Percentiles rank a stretch among this genome's conserved stretches.
Evolutionary conservation across 2,797 vertebrate genomes (phyloP).

Genomic region (Pseudomugil tenellus): DNA sequence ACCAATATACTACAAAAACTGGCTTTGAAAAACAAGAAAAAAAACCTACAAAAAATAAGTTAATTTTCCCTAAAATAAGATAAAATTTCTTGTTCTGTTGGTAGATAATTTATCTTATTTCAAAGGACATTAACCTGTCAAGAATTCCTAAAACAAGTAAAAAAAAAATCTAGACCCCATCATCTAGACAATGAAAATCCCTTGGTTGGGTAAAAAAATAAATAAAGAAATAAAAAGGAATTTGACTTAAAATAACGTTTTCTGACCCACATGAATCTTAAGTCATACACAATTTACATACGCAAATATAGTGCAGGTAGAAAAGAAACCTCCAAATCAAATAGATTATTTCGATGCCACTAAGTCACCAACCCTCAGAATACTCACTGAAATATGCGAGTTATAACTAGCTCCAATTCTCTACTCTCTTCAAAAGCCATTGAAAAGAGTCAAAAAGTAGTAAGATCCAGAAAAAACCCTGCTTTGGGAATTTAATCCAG

Average conservation of each 20-base stretch:
- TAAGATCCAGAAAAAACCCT: slow-evolving; percentile 52
- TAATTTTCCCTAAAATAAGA: too few species aligned
- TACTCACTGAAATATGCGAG: slow-evolving; percentile 13
- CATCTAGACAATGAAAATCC: neutral
- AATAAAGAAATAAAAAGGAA: too few species aligned
- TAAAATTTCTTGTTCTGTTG: too few species aligned
- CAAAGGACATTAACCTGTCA: too few species aligned
- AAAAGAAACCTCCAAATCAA: neutral
- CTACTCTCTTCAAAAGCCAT: slow-evolving; percentile 32
- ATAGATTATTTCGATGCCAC: neutral
- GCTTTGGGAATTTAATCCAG: slow-evolving; percentile 39
- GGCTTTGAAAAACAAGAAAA: too few species aligned
- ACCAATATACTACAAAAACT: too few species aligned
- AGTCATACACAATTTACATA: neutral
- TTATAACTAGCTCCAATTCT: slow-evolving; percentile 34
- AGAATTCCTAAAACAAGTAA: too few species aligned
- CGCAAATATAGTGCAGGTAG: neutral
- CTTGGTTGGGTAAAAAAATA: neutral
- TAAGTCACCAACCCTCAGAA: slow-evolving; percentile 33
- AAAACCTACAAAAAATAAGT: too few species aligned
- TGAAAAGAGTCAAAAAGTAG: slow-evolving; percentile 41
- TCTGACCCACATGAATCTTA: neutral
- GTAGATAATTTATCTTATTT: too few species aligned
- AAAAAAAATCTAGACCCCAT: too few species aligned
- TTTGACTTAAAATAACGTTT: neutral